Percentiles rank a stretch among this genome's conserved stretches.
phyloP scores from a whole-genome alignment of 2,113 vertebrate genomes.

The Geococcyx californianus region DNA sequence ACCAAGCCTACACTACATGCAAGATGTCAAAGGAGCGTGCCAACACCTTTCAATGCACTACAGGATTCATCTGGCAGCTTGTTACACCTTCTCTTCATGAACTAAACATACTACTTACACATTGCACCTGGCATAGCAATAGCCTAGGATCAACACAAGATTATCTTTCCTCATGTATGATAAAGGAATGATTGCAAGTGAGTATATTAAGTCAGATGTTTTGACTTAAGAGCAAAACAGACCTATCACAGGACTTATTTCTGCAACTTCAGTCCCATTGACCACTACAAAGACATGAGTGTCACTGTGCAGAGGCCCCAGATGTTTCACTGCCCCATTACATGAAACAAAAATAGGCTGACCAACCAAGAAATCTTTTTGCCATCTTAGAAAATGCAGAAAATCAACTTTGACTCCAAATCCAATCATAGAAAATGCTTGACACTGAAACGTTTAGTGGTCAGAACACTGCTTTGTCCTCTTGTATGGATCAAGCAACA shows the following conservation, averaged over 20 bases:
- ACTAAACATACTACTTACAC: not conserved
- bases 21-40: not conserved
- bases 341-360: not conserved
- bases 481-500: not conserved
- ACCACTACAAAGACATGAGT: not conserved
- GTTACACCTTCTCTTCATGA: not conserved
- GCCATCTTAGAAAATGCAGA: not conserved
- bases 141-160: not conserved
- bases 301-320: not conserved
- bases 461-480: not conserved
- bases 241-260: not conserved
- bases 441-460: not conserved
- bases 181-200: not conserved
- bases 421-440: not conserved
- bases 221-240: not conserved
- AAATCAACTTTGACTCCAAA: not conserved
- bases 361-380: not conserved
- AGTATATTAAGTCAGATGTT: not conserved
- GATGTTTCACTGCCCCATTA: not conserved
- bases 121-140: fast-evolving
- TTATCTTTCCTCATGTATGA: not conserved
- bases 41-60: not conserved
- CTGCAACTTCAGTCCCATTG: not conserved
- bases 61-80: not conserved
- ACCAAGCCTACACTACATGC: not conserved